Base-by-base conservation (phyloP, 2,113 vertebrate genomes). In the Apeltes quadracus region DNA sequence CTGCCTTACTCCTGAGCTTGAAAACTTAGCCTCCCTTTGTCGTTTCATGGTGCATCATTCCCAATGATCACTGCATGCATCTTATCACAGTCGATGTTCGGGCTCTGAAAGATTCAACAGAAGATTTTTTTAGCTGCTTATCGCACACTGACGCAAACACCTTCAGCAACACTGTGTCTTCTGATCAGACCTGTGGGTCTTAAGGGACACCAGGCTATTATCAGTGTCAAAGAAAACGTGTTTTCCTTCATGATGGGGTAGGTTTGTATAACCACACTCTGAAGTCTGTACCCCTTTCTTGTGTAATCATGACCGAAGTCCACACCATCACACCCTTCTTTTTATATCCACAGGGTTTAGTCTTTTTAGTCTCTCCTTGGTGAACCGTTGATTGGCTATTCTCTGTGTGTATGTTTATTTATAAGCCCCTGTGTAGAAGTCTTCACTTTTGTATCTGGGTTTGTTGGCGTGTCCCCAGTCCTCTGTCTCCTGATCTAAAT, bases 1-100 rank as follows among this genome's bases (percentile, higher is more conserved):
- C 75, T 67, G 25, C 62, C 69, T 77, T 62, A 39, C 81, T 87
- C 86, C 13, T 15, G 20, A 84, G 83, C 78, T 71, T 85, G 88
- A 89, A 91, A 92, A 86, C 78, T 39, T 87, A 87, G 67, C 79
- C 62, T 63, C 46, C 80, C 80, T 88, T 89, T 89, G 79, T 87
- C 71, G 61, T 78, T 87, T 79, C 69, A 10, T 69, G 68, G 44
- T 54, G 54, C 91, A 81, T 90, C 62, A 66, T 69, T 78, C 76
- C 82, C 71, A 87, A 82, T 70, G 67, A 83, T 82, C 69, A 57
- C 71, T 79, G 78, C 78, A 6, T 34, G 32, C 76, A 78, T 87
- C 63, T 69, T 78, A 64, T 80, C 79, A 8, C 50, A 81, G 57
- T 64, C 74, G 84, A 66, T 84, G 72, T 29, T 29, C 29, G 29